Base-by-base conservation (phyloP, 2,797 vertebrate genomes). In the Acipenser transmontanus region DNA sequence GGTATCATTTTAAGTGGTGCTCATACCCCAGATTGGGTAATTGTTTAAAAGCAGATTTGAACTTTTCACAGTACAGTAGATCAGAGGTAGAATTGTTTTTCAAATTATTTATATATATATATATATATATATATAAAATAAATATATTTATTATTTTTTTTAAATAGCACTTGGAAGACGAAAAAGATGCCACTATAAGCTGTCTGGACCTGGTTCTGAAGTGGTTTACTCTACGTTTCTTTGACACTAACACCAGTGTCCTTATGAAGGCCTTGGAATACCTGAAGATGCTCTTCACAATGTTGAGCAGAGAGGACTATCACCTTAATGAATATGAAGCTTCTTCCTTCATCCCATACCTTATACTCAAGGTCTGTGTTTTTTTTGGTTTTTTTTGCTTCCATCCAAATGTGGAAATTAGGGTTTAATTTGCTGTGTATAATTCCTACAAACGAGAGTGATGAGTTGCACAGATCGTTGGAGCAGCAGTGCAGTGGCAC, bases 221-320 rank as follows among this genome's bases (percentile, higher is more conserved):
- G 79, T 99, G 97, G 97, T 91, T 99, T 71, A 99, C 95, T 0
- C 80, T 99, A 72, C 86, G 97, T 0, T 99, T 99, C 88, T 99
- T 99, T 66, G 97, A 99, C 82, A 99, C 96, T 34, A 99, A 99
- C 79, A 99, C 97, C 74, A 99, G 93, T 1, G 92, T 99, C 63
- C 78, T 98, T 74, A 99, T 99, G 96, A 99, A 99, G 80, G 73
- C 92, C 4, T 81, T 99, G 81, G 97, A 99, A 74, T 99, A 98
- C 74, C 90, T 99, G 59, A 99, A 99, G 78, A 76, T 98, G 66
- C 84, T 99, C 66, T 99, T 99, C 71, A 76, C 75, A 69, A 85
- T 97, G 89, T 80, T 99, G 9, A 92, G 88, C 84, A 85, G 89
- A 49, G 94, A 97, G 66, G 86, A 92, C 67, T 98, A 97, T 81